Conservation (phyloP, 2,888 invertebrate genomes). For the Fragum sueziense region DNA sequence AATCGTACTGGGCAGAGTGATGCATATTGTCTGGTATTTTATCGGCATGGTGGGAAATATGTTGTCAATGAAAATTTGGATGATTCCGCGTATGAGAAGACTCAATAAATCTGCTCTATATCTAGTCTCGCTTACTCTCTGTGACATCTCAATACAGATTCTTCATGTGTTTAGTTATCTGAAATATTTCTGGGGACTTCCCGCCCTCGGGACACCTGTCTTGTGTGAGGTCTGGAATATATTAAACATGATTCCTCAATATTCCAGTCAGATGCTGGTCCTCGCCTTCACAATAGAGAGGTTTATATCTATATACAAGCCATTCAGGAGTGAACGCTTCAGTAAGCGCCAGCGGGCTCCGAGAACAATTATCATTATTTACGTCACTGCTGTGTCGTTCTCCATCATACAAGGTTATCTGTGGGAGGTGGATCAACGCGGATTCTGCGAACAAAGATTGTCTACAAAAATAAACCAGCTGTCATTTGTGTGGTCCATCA, state of each 20-base stretch:
- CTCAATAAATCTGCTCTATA: constrained; percentile 80
- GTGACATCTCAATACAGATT: constrained; percentile 76
- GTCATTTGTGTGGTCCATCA: constrained; percentile 71
- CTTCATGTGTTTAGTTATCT: constrained; percentile 78
- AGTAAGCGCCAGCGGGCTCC: constrained; percentile 74
- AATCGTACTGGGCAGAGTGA: constrained; percentile 71
- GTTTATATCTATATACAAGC: constrained; percentile 77
- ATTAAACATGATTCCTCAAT: constrained; percentile 76
- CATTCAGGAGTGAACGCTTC: constrained; percentile 77
- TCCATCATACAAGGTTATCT: constrained; percentile 78
- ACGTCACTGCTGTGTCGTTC: constrained; percentile 62
- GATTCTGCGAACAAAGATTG: constrained; percentile 58
- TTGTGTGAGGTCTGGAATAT: constrained; percentile 78
- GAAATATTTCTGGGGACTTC: constrained; percentile 77
- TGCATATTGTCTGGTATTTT: constrained; percentile 78
- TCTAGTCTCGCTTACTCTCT: constrained; percentile 77
- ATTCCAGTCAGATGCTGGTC: constrained; percentile 79
- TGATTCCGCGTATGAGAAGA: constrained; percentile 73
- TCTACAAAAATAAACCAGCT: constrained; percentile 48
- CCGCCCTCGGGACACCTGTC: constrained; percentile 67
- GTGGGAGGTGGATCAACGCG: constrained; percentile 70
- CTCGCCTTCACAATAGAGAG: constrained; percentile 80
- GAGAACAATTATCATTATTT: constrained; percentile 69
- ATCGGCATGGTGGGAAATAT: constrained; percentile 79
- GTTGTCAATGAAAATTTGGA: constrained; percentile 78